Conservation (phyloP, 2,113 vertebrate genomes). For the Bettongia penicillata region DNA sequence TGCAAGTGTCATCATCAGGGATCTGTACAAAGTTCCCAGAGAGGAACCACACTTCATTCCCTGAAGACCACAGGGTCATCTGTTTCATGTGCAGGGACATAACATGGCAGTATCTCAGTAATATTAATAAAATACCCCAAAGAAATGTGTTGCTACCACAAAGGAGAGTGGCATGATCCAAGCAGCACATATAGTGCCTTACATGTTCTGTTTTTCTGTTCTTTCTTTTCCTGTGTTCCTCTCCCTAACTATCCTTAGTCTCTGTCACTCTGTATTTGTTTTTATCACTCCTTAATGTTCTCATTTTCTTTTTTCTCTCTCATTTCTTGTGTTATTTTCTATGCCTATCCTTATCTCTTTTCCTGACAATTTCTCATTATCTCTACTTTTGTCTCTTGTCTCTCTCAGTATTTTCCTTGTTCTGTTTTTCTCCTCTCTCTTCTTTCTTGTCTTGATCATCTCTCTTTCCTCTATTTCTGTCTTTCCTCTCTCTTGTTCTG, state of each 20-base stretch:
- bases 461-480: background rate
- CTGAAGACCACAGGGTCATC: background rate
- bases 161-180: background rate
- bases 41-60: background rate
- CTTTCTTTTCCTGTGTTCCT: background rate
- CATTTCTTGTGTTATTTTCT: background rate
- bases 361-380: background rate
- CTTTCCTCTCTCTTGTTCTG: background rate
- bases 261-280: background rate
- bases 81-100: background rate
- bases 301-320: background rate
- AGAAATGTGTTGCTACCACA: background rate
- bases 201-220: background rate
- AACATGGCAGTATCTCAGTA: background rate
- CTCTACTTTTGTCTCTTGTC: background rate
- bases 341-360: background rate
- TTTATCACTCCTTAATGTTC: background rate
- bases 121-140: background rate
- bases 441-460: background rate
- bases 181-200: background rate
- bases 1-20: background rate
- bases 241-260: rapidly evolving
- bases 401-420: background rate
- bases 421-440: background rate
- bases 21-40: background rate